Percentiles rank a stretch among this genome's conserved stretches.
Conservation (phyloP, 2,797 vertebrate genomes). For the Enteromius afrohamiltoni region DNA sequence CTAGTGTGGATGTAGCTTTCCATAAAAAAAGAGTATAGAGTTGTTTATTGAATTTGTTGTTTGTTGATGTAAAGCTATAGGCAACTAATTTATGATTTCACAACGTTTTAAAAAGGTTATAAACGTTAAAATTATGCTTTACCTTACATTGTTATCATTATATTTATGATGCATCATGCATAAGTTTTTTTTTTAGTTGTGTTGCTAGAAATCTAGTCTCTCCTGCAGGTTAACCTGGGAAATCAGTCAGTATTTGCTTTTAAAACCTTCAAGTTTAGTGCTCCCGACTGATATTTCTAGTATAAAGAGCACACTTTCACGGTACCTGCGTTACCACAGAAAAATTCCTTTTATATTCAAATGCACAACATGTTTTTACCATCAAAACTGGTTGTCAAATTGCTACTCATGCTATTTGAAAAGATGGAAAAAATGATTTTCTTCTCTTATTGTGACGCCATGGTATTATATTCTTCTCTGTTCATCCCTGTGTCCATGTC, state of each 20-base stretch:
- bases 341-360: not conserved
- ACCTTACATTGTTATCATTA: not conserved
- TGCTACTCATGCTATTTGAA: slow-evolving; percentile 6
- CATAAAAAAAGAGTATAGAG: not conserved
- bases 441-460: slow-evolving; percentile 55
- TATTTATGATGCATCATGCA: not conserved
- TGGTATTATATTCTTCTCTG: slow-evolving; percentile 62
- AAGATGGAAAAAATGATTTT: slow-evolving; percentile 13
- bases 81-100: not conserved
- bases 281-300: not conserved
- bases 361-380: not conserved
- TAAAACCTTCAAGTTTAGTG: not conserved
- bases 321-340: slow-evolving; percentile 1
- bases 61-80: not conserved
- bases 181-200: too few species aligned
- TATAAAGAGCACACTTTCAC: not conserved
- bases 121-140: not conserved
- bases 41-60: not conserved
- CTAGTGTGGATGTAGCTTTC: not conserved
- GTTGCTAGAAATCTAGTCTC: not conserved
- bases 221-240: not conserved
- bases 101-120: not conserved
- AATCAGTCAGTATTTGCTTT: not conserved
- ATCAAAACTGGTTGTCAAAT: not conserved
- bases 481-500: slow-evolving; percentile 43